Percentiles rank a stretch among this genome's conserved stretches.
Evolutionary conservation across 1,140 invertebrate species (phyloP).

Genomic region (Brachystomella parvula): DNA sequence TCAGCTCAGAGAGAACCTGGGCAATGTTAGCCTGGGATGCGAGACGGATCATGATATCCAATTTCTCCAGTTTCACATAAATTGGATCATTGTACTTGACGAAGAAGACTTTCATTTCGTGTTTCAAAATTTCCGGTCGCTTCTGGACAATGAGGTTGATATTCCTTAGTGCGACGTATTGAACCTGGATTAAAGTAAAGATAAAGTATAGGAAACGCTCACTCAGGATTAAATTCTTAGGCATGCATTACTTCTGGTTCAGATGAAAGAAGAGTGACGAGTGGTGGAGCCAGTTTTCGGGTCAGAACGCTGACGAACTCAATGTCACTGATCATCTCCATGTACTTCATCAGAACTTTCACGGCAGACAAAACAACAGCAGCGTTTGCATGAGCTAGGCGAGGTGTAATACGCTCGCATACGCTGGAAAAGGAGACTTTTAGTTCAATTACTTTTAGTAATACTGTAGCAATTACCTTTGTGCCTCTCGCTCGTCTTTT

Average conservation of each 20-base stretch:
- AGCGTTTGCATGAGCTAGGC: constrained; percentile 97
- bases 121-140: constrained; percentile 95
- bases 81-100: constrained; percentile 99
- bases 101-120: constrained; percentile 99
- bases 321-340: constrained; percentile 90
- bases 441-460: neutral
- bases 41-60: constrained; percentile 99
- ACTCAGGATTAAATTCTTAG: neutral
- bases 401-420: constrained; percentile 94
- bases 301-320: constrained; percentile 91
- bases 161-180: constrained; percentile 96
- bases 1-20: constrained; percentile 95
- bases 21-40: constrained; percentile 97
- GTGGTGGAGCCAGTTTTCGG: constrained; percentile 96
- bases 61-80: constrained; percentile 97
- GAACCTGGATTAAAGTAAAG: constrained; percentile 52
- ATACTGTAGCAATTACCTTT: constrained; percentile 53
- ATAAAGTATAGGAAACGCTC: neutral
- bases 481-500: constrained; percentile 96
- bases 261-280: constrained; percentile 93
- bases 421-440: constrained; percentile 54
- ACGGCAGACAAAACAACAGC: constrained; percentile 98
- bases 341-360: constrained; percentile 81
- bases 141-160: constrained; percentile 99
- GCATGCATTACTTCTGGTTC: constrained; percentile 71